phyloP scores from a whole-genome alignment of 2,797 vertebrate species.

The Paratrypauchen microcephalus region DNA sequence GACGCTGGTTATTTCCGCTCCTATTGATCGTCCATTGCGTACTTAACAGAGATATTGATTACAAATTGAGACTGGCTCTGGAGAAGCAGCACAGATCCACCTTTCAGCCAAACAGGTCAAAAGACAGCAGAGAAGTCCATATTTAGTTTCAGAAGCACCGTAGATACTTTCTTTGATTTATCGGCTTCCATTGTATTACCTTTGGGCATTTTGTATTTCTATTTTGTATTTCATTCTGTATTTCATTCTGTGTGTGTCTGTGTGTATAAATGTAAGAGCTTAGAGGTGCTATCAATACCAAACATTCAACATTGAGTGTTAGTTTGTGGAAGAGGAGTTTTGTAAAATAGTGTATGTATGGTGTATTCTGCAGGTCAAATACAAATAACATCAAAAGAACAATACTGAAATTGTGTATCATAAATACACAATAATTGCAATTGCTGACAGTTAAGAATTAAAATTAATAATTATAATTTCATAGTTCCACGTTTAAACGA shows the following conservation, averaged over 20 bases:
- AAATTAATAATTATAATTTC: too few species aligned
- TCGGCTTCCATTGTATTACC: slow-evolving; percentile 12
- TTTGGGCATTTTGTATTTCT: background rate
- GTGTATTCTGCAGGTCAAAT: too few species aligned
- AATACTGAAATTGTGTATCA: too few species aligned
- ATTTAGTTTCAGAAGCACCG: slow-evolving; percentile 31
- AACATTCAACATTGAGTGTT: too few species aligned
- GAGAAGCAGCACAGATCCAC: slow-evolving; percentile 36
- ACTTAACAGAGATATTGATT: slow-evolving; percentile 62
- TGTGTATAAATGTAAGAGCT: background rate
- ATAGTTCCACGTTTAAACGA: too few species aligned
- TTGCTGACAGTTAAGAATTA: too few species aligned
- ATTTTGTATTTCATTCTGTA: too few species aligned
- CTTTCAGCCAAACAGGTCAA: slow-evolving; percentile 44
- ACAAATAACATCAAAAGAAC: too few species aligned
- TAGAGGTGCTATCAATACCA: background rate
- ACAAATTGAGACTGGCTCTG: slow-evolving; percentile 50
- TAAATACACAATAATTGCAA: too few species aligned
- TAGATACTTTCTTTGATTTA: slow-evolving; percentile 30
- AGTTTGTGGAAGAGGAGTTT: too few species aligned
- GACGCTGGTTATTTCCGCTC: slow-evolving; percentile 36
- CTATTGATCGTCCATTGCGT: slow-evolving; percentile 41
- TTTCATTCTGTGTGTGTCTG: background rate
- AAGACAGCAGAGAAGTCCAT: slow-evolving; percentile 28
- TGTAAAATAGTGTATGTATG: too few species aligned